Percentiles rank a stretch among this genome's conserved stretches.
phyloP scores from a whole-genome alignment of 1,140 invertebrate genomes.

The Pseudomyrmex dendroicus region DNA sequence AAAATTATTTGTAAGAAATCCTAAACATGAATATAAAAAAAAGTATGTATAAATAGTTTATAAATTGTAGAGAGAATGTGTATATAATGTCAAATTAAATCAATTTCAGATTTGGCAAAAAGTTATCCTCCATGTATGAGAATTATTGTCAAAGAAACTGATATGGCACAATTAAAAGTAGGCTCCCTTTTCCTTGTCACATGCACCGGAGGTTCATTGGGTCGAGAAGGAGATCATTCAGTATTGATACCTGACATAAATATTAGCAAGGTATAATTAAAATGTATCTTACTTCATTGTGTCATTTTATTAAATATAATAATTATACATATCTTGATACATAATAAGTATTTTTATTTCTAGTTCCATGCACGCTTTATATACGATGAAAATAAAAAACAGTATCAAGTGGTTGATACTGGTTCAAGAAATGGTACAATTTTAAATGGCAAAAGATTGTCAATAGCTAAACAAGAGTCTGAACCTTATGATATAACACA shows the following conservation, averaged over 20 bases:
- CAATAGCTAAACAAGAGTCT: conserved; percentile 90
- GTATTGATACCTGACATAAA: conserved; percentile 92
- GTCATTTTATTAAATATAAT: background rate
- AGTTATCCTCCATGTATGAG: conserved; percentile 94
- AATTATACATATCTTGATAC: background rate
- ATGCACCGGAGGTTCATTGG: conserved; percentile 93
- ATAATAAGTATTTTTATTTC: conserved; percentile 59
- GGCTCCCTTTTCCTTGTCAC: conserved; percentile 94
- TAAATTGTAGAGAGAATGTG: background rate
- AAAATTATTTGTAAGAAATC: too few relatives aligned
- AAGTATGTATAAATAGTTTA: too few relatives aligned
- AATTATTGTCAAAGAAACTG: conserved; percentile 93
- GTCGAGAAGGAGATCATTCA: conserved; percentile 91
- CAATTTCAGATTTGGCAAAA: conserved; percentile 88
- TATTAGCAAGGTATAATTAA: conserved; percentile 89
- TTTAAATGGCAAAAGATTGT: conserved; percentile 92
- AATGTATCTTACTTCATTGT: background rate
- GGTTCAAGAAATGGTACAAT: conserved; percentile 95
- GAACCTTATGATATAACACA: conserved; percentile 88
- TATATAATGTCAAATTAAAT: conserved; percentile 2
- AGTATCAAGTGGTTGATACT: conserved; percentile 91
- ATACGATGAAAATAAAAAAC: conserved; percentile 87
- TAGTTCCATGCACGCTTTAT: conserved; percentile 91
- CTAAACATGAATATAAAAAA: too few relatives aligned
- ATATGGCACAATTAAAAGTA: conserved; percentile 88